These are phyloP conservation scores for Anas georgica DNA, from an alignment of 2,797 vertebrate genomes.

Conservation along the genomic window DNA sequence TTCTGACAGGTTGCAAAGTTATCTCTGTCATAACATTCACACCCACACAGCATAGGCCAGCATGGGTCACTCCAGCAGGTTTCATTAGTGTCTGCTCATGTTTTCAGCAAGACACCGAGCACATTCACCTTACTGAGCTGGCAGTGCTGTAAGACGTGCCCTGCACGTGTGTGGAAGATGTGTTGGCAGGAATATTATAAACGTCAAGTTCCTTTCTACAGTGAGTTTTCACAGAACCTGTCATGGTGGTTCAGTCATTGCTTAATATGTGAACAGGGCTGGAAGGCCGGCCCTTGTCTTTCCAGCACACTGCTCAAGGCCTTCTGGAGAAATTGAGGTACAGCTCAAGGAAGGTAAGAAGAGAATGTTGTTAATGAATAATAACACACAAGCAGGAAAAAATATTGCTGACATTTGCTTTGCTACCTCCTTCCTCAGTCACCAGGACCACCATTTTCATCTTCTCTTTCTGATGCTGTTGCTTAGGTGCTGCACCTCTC, in stretches of 20 bases:
- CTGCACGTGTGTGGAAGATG: neutral
- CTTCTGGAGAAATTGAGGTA: neutral
- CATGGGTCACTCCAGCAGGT: fast-evolving
- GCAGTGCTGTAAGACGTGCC: neutral
- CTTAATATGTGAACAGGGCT: neutral
- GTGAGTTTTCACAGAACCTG: neutral
- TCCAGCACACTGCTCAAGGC: neutral
- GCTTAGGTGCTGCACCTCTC: neutral
- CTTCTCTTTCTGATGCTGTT: neutral
- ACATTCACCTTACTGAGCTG: too few species aligned
- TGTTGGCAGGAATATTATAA: neutral
- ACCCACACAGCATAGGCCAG: fast-evolving
- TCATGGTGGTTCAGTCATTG: neutral
- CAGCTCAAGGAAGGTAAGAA: neutral
- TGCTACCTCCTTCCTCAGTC: neutral
- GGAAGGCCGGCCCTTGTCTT: neutral
- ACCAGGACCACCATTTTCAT: neutral
- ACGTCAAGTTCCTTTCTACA: neutral
- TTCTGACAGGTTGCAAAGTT: neutral
- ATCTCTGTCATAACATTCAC: neutral
- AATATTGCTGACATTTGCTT: neutral
- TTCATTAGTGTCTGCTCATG: neutral
- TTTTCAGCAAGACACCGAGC: neutral
- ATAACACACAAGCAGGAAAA: neutral
- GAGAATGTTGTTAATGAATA: neutral